Percentiles rank a stretch among this genome's conserved stretches.
phyloP scores from a whole-genome alignment of 2,113 vertebrate genomes.

The Corythornis vintsioides region DNA sequence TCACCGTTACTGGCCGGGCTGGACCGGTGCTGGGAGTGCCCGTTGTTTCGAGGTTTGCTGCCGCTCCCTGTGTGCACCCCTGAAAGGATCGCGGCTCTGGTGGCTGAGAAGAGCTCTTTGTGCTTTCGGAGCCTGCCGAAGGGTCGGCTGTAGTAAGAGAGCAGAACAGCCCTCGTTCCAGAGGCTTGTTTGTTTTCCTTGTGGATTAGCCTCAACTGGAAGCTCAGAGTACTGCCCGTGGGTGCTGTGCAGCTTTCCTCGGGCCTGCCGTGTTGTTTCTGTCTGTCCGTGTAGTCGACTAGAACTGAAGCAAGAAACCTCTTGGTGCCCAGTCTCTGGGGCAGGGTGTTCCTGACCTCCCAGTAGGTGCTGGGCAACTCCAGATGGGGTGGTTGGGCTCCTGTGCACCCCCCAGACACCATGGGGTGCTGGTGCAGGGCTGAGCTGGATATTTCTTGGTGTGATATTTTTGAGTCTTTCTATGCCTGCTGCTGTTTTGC shows the following conservation, averaged over 20 bases:
- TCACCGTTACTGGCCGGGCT: neutral
- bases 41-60: fast-evolving
- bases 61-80: fast-evolving
- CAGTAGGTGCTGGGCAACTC: neutral
- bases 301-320: fast-evolving
- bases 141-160: neutral
- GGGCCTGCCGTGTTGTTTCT: neutral
- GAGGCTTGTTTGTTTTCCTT: neutral
- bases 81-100: neutral
- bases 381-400: no score
- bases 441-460: no score
- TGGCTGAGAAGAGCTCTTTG: neutral
- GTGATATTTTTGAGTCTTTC: neutral
- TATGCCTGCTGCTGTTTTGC: neutral
- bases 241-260: neutral
- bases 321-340: fast-evolving
- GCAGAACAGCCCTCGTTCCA: neutral
- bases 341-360: no score
- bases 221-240: neutral
- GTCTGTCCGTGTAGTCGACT: neutral
- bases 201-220: neutral
- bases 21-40: fast-evolving
- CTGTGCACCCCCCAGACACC: neutral
- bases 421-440: neutral
- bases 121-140: neutral